Evolutionary conservation across 2,113 vertebrate species (phyloP), one percentile per base, ranked within the genome.

Genomic region (Dicaeum eximium): DNA sequence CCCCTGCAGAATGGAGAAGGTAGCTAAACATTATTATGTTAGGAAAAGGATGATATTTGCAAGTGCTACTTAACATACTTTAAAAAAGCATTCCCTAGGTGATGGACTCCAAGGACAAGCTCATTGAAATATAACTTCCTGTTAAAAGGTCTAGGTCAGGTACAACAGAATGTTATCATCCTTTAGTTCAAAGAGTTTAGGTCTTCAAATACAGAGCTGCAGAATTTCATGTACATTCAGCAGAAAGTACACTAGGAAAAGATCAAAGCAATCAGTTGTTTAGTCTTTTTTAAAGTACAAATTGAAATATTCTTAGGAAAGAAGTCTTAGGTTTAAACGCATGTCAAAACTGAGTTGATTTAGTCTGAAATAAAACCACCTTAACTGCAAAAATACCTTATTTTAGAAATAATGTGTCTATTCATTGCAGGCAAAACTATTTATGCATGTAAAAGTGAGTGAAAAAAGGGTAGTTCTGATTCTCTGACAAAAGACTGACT

Each of bases 21-120:
- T 54, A 67, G 5, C 9, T 81, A 54, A 85, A 65, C 15, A 45
- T 10, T 33, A 3, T 35, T 37, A 15, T 2, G 2, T 28, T 47
- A 54, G 5, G 35, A 56, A 91, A 86, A 64, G 56, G 2, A 82
- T 44, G 40, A 24, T 23, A 79, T 33, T 37, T 48, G 6, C 21
- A 69, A 40, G 17, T 0, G 0, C 15, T 28, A 3, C 3, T 51
- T 65, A 80, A 16, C 38, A 16, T 50, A 23, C 15, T 25, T 60
- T 3, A 40, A 35, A 33, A 80, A 53, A 37, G 4, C 1, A 10
- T 20, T 22, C 4, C 6, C 7, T 27, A 44, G 6, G 15, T 73
- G 3, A 3, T 25, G 7, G 37, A 7, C 7, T 65, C 4, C 1
- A 6, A 78, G 23, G 33, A 62, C 9, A 78, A 60, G 15, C 15